Conservation (phyloP, 2,888 invertebrate species). For the Sphecodes monilicornis region DNA sequence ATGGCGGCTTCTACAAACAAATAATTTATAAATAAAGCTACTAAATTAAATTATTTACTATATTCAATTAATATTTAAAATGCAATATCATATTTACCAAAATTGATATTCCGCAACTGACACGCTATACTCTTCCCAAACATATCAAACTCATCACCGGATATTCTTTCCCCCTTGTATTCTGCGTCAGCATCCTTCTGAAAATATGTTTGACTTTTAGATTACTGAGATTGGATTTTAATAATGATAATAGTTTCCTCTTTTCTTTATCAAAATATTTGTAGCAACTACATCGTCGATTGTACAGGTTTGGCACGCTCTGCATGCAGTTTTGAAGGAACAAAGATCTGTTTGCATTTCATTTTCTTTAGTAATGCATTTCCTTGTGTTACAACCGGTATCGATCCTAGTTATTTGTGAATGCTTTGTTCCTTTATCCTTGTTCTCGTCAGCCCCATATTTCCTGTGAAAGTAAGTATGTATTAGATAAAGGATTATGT, state of each 20-base stretch:
- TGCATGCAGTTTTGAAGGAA: constrained; percentile 43
- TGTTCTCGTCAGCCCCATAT: background rate
- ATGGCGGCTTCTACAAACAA: constrained; percentile 54
- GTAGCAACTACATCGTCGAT: background rate
- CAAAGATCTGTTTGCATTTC: constrained; percentile 53
- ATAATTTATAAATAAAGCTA: background rate
- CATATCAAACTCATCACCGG: constrained; percentile 58
- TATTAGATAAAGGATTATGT: background rate
- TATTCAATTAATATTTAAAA: background rate
- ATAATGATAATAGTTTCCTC: background rate
- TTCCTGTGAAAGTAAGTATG: constrained; percentile 8
- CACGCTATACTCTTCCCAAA: constrained; percentile 62
- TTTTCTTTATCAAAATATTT: constrained; percentile 28
- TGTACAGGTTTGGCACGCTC: background rate
- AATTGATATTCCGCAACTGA: constrained; percentile 59
- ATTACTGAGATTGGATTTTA: background rate
- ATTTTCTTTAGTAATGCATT: background rate
- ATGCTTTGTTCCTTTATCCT: background rate
- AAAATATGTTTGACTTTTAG: constrained; percentile 14
- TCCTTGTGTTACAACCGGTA: constrained; percentile 24
- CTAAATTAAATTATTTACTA: background rate
- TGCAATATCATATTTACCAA: constrained; percentile 45
- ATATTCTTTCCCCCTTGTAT: constrained; percentile 5
- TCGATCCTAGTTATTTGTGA: constrained; percentile 16
- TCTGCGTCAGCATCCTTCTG: constrained; percentile 23